Base-by-base conservation (phyloP, 2,797 vertebrate genomes). In the Darevskia mixta region DNA sequence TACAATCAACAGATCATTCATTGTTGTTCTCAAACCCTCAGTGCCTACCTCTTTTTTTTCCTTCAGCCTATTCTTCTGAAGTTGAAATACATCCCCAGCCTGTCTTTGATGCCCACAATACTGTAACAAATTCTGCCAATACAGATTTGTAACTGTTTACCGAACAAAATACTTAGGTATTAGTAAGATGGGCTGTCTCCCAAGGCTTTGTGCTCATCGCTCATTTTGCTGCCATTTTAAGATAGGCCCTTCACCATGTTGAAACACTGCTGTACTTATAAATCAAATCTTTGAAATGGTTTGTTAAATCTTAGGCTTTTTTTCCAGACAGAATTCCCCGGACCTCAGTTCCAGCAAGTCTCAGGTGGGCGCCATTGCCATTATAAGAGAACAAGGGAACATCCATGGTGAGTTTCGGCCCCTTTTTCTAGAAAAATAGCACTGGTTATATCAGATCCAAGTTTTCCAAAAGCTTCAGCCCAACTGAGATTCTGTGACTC, bases 391-490 rank as follows among this genome's bases (percentile, higher is more conserved):
- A 49, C 3, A 49, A 49, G 49, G 49, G 49, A 49, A 11, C 10
- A 13, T 49, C 13, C 49, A 49, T 13, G 49, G 49, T 49, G 49
- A 49, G 49, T 49, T 13, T 11, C 13, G 49, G 49, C 11, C 3
- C 49, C 11, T 11, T 49, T 49, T 49, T 49, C 3, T 13, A 49
- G 49, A 49, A 49, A 49, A 49, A 49, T 49, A 49, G 1, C 45
- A 45, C 45, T 45, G 45, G 45, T 89, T 87, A 90, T 25, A 82
- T 86, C 23, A 66, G 67, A 89, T 43, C 83, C 49, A 78, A 7
- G 35, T 32, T 82, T 79, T 76, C 17, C 89, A 91, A 77, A 90
- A 90, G 88, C 80, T 90, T 73, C n/a, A 80, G 80, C 85, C 82
- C 45, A 88, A 86, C 86, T 82, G 73, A 88, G 45, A 90, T 83